phyloP scores from a whole-genome alignment of 2,113 vertebrate species.

The Trogon surrucura region DNA sequence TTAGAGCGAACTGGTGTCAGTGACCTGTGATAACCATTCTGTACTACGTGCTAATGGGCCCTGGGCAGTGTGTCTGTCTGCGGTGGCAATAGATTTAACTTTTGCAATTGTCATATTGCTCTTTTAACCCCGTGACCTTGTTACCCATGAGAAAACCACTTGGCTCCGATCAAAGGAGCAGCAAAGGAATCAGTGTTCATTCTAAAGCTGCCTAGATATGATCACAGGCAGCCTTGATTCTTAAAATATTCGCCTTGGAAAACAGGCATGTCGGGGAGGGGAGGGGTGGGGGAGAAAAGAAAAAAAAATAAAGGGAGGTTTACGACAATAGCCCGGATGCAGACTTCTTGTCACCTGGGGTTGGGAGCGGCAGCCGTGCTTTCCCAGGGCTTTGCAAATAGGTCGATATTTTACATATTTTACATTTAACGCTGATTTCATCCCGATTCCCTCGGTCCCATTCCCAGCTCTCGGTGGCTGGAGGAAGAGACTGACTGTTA shows the following conservation, averaged over 20 bases:
- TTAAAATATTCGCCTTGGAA: constrained; percentile 26
- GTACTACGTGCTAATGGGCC: constrained; percentile 64
- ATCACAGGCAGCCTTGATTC: constrained; percentile 5
- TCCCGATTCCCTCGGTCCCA: rapidly evolving
- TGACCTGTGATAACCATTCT: constrained; percentile 69
- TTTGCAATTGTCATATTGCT: constrained; percentile 67
- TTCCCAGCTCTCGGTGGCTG: rapidly evolving
- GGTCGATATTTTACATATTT: rapidly evolving
- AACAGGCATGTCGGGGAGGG: not conserved
- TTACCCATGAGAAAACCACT: constrained; percentile 53
- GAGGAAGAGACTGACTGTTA: not conserved
- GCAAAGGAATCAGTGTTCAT: not conserved
- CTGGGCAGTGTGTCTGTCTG: constrained; percentile 30
- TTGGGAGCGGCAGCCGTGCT: not conserved
- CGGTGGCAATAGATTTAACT: constrained; percentile 44
- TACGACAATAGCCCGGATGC: not conserved
- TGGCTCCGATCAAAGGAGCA: constrained; percentile 56
- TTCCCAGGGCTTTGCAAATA: not conserved
- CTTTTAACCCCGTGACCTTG: constrained; percentile 69
- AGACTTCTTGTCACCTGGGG: constrained; percentile 7
- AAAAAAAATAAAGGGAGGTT: not conserved
- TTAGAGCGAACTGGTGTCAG: constrained; percentile 46
- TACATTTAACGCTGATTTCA: rapidly evolving
- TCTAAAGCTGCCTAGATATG: not conserved
- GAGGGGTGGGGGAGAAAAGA: not conserved